These are phyloP conservation scores for Herpailurus yagouaroundi DNA, from an alignment of 2,113 vertebrate species.

Conservation along the genomic window DNA sequence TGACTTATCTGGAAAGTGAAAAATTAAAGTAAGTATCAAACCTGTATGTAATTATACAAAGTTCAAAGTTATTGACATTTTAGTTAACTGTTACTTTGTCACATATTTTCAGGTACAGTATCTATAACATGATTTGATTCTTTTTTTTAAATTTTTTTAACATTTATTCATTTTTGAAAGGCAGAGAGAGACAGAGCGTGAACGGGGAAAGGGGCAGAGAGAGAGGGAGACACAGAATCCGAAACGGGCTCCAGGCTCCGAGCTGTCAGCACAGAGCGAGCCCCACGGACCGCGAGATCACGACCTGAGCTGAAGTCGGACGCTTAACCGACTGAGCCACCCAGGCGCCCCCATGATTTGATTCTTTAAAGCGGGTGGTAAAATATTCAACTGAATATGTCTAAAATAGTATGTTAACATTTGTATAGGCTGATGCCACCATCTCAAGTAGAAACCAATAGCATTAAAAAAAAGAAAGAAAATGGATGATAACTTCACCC, in stretches of 20 bases:
- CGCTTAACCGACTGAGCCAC: too few relatives aligned
- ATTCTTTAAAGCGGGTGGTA: not conserved
- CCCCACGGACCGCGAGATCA: too few relatives aligned
- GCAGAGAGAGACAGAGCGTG: too few relatives aligned
- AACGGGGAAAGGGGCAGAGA: too few relatives aligned
- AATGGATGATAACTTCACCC: not conserved
- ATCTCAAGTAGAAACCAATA: not conserved
- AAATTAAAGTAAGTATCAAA: not conserved
- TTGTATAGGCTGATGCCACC: not conserved
- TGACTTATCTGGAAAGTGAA: not conserved
- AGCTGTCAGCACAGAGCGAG: too few relatives aligned
- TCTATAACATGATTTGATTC: not conserved
- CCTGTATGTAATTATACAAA: not conserved
- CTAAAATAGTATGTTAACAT: not conserved
- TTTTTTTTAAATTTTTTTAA: not conserved
- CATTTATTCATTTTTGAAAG: too few relatives aligned
- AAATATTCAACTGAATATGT: not conserved
- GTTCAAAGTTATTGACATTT: not conserved
- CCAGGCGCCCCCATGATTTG: not conserved
- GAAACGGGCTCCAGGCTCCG: too few relatives aligned
- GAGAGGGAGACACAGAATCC: too few relatives aligned
- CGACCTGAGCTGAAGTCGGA: too few relatives aligned
- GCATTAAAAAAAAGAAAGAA: not conserved
- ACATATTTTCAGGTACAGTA: not conserved
- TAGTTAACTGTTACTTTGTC: slow-evolving; percentile 21